These are phyloP conservation scores for Heterodera schachtii DNA, from an alignment of 1,140 invertebrate species.

Conservation along the genomic window DNA sequence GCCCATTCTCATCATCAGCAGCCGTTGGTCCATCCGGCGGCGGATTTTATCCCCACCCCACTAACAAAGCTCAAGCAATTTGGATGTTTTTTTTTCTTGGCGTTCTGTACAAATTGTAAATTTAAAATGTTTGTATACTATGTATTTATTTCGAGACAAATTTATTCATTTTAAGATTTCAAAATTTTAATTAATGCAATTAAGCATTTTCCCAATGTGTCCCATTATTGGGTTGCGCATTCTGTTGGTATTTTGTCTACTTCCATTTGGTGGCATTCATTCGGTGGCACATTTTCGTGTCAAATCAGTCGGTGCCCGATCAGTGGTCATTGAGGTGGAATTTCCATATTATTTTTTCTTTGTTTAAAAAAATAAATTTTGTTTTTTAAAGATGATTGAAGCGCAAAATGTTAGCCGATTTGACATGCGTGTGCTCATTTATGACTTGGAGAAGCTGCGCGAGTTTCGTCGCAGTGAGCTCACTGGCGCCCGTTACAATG, in stretches of 20 bases:
- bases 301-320: constrained; percentile 20
- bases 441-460: constrained; percentile 25
- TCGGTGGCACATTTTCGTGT: constrained; percentile 14
- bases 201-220: neutral
- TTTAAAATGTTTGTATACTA: neutral
- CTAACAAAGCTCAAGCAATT: neutral
- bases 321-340: constrained; percentile 26
- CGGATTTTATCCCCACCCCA: neutral
- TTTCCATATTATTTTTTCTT: neutral
- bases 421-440: constrained; percentile 29
- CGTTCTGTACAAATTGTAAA: neutral
- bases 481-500: constrained; percentile 21
- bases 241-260: neutral
- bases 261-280: neutral
- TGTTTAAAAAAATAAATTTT: neutral
- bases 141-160: neutral
- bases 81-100: neutral
- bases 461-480: constrained; percentile 26
- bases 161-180: neutral
- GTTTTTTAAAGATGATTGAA: constrained; percentile 13
- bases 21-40: too few species aligned
- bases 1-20: neutral
- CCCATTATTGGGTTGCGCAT: neutral
- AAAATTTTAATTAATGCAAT: neutral
- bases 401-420: constrained; percentile 28